Conservation (phyloP, 2,113 vertebrate genomes). For the Pterocles burchelli region DNA sequence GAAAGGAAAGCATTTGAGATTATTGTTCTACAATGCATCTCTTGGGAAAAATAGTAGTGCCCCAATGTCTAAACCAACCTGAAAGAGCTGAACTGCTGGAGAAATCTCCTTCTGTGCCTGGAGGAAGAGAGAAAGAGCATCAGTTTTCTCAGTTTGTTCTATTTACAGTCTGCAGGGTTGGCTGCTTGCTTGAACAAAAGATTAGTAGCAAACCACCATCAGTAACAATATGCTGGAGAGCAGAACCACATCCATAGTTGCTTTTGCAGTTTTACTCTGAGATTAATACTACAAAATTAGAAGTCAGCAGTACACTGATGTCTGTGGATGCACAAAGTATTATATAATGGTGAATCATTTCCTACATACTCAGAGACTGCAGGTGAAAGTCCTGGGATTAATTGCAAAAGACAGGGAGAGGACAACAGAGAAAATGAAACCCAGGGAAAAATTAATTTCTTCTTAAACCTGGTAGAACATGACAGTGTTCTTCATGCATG, state of each 20-base stretch:
- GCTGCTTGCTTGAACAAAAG: neutral
- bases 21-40: neutral
- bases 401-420: neutral
- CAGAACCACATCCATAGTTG: neutral
- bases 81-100: neutral
- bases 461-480: neutral
- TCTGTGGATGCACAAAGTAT: neutral
- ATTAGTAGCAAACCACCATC: neutral
- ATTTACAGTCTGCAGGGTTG: neutral
- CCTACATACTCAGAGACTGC: neutral
- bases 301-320: neutral
- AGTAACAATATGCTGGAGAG: neutral
- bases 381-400: neutral
- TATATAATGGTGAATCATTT: neutral
- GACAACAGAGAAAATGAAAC: neutral
- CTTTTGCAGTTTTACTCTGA: neutral
- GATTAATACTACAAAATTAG: neutral
- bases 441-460: neutral
- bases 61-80: neutral
- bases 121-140: neutral
- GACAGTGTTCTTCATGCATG: neutral
- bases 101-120: neutral
- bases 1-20: neutral
- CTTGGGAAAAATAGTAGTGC: neutral
- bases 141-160: neutral